Base-by-base conservation (phyloP, 1,140 invertebrate species). In the Papilio xuthus region DNA sequence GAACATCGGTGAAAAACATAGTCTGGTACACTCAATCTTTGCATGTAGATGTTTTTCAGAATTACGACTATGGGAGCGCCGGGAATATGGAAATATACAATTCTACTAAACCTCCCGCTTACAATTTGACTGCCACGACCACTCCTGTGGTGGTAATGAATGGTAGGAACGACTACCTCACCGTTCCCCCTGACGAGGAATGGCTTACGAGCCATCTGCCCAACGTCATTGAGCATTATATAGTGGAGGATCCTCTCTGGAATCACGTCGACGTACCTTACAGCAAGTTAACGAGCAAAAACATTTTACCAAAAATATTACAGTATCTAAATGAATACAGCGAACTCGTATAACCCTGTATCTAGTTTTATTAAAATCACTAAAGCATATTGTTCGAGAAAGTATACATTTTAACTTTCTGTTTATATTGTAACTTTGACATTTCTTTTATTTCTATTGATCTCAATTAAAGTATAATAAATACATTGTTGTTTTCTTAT, bases 201-300 rank as follows among this genome's bases (percentile, higher is more conserved):
- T 63, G 32, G 50, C 32, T 76, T 12, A 42, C 50, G n/a, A 23
- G 28, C n/a, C 53, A 76, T 4, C n/a, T 76, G n/a, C 74, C 74
- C 2, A 76, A 76, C 4, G 74, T 76, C 7, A 18, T 76, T 7
- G 74, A 76, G 32, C 18, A 26, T 4, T 76, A 60, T 12, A 9
- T 26, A 10, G 74, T 76, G 12, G 18, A 41, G 6, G 32, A 42
- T 28, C 53, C 74, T 1, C 8, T 42, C 0, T 76, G 74, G 74
- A 63, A 76, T 15, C 74, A 76, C 10, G 12, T 76, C 4, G 74
- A 76, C 53, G 32, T 41, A 13, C n/a, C 50, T 4, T 76, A 76
- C 74, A 76, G 74, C 23, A 50, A 56, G 15, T n/a, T 32, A 2
- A 75, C 50, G 8, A 75, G 50, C 9, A 15, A 75, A 56, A 53